Conservation (phyloP, 1,140 invertebrate genomes). For the Pogonomyrmex barbatus region DNA sequence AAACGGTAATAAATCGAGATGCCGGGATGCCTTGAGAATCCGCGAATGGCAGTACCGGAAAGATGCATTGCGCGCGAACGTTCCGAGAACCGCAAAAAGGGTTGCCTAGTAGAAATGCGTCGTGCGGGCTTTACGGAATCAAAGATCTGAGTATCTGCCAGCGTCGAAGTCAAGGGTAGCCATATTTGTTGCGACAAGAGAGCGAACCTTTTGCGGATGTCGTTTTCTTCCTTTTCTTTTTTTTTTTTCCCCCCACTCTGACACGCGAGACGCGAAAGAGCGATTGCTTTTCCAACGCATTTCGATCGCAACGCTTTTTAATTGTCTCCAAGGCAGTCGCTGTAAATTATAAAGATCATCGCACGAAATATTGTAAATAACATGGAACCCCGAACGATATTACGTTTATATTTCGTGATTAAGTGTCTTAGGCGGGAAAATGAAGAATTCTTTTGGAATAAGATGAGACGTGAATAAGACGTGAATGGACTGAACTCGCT, state of each 20-base stretch:
- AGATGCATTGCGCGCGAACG: neutral
- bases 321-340: neutral
- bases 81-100: constrained; percentile 33
- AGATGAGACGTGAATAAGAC: neutral
- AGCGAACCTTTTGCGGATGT: constrained; percentile 30
- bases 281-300: neutral
- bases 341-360: neutral
- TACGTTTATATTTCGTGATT: neutral
- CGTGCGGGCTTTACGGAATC: constrained; percentile 4
- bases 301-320: constrained; percentile 6
- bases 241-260: neutral
- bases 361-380: neutral
- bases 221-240: constrained; percentile 9
- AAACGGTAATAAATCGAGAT: constrained; percentile 46
- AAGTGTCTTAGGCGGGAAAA: neutral
- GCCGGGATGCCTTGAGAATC: constrained; percentile 9
- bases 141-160: constrained; percentile 20
- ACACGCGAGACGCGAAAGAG: neutral
- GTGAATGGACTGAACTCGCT: neutral
- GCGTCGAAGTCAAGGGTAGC: constrained; percentile 39
- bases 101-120: constrained; percentile 8
- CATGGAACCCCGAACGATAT: neutral
- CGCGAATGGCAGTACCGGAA: constrained; percentile 48
- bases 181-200: constrained; percentile 43
- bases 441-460: neutral